Conservation (phyloP, 2,113 vertebrate genomes). For the Coracopsis vasa region DNA sequence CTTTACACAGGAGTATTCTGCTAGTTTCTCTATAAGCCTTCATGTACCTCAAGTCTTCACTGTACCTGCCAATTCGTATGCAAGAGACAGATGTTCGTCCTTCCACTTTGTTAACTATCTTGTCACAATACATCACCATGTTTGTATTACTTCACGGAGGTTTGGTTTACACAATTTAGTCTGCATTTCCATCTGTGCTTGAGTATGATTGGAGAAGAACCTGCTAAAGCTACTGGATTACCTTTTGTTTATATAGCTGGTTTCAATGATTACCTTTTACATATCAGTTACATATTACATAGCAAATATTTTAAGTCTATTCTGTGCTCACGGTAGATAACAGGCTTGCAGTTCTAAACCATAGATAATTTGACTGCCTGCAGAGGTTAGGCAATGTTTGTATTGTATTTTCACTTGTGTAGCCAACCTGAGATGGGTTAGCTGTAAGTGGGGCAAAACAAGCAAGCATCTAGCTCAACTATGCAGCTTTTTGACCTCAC, state of each 20-base stretch:
- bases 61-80: not conserved
- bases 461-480: not conserved
- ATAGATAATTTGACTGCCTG: not conserved
- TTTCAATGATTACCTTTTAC: not conserved
- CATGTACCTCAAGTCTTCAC: not conserved
- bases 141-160: not conserved
- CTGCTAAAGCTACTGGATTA: not conserved
- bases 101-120: slow-evolving; percentile 16
- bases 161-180: not conserved
- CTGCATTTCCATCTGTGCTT: not conserved
- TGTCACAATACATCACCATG: slow-evolving; percentile 13
- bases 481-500: not conserved
- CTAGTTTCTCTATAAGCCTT: not conserved
- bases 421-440: not conserved
- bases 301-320: not conserved
- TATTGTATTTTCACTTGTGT: not conserved
- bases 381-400: not conserved
- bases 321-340: not conserved
- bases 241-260: not conserved
- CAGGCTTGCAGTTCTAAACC: not conserved
- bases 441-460: not conserved
- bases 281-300: not conserved
- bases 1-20: not conserved
- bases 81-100: not conserved
- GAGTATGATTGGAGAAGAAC: not conserved